These are phyloP conservation scores for Xenopus tropicalis DNA, from an alignment of 2,113 vertebrate species.

Conservation along the genomic window DNA sequence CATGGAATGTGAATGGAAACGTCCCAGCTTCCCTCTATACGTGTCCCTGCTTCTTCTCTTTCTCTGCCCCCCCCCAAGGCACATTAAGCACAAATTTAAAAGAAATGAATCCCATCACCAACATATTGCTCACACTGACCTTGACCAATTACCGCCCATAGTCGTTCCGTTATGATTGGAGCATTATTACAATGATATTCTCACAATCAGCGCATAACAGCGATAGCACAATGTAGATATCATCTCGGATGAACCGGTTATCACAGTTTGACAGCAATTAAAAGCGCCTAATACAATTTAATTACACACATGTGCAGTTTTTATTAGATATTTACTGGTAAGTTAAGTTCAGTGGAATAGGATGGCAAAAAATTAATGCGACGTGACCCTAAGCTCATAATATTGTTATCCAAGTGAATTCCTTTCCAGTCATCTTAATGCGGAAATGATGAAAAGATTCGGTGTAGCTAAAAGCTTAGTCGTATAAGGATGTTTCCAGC, in stretches of 20 bases:
- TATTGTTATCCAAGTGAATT: too few relatives aligned
- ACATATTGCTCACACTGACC: background rate
- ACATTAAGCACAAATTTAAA: background rate
- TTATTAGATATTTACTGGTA: background rate
- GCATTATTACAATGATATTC: background rate
- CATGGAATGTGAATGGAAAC: too few relatives aligned
- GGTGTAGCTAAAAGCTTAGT: too few relatives aligned
- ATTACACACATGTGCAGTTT: background rate
- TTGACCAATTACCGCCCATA: background rate
- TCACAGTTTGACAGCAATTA: conserved; percentile 13
- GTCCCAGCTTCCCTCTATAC: too few relatives aligned
- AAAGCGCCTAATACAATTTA: background rate
- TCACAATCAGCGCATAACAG: background rate
- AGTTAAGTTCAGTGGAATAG: background rate
- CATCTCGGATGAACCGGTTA: background rate
- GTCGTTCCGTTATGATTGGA: background rate
- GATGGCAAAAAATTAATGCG: background rate
- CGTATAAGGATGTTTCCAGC: too few relatives aligned
- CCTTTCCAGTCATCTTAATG: too few relatives aligned
- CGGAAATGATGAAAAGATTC: too few relatives aligned
- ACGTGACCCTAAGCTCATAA: too few relatives aligned
- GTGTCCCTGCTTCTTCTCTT: too few relatives aligned
- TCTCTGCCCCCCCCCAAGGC: background rate
- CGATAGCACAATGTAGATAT: background rate
- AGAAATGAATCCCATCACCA: background rate